phyloP scores from a whole-genome alignment of 2,797 vertebrate genomes.

The Steatocranus sp. region DNA sequence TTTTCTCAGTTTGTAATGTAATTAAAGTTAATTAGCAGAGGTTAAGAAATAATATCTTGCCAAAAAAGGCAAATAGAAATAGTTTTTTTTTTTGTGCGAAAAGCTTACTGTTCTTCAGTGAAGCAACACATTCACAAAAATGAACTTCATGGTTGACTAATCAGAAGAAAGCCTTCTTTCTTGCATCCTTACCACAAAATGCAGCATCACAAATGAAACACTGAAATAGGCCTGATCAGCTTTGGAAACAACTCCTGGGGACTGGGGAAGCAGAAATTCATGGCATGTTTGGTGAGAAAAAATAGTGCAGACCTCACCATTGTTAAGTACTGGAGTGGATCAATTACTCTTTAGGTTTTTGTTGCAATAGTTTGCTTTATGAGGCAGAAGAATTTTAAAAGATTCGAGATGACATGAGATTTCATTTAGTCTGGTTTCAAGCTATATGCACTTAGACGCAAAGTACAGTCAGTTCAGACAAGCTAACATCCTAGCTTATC shows the following conservation, averaged over 20 bases:
- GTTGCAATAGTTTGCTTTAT: background rate
- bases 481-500: background rate
- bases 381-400: background rate
- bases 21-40: background rate
- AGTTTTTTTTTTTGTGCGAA: accelerated
- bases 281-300: background rate
- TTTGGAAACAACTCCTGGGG: background rate
- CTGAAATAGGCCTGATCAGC: background rate
- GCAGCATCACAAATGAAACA: background rate
- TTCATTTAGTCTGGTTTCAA: background rate
- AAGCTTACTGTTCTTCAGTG: background rate
- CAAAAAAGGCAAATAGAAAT: background rate
- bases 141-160: background rate
- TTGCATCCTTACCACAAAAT: background rate
- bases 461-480: background rate
- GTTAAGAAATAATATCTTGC: background rate
- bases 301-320: background rate
- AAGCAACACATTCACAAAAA: background rate
- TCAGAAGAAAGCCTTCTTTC: background rate
- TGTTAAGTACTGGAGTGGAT: background rate
- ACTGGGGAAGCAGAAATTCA: background rate
- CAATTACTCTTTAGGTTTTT: background rate
- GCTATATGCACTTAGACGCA: background rate
- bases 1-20: background rate
- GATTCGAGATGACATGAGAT: background rate